phyloP scores from a whole-genome alignment of 2,888 invertebrate genomes.

The Cephalotes varians region DNA sequence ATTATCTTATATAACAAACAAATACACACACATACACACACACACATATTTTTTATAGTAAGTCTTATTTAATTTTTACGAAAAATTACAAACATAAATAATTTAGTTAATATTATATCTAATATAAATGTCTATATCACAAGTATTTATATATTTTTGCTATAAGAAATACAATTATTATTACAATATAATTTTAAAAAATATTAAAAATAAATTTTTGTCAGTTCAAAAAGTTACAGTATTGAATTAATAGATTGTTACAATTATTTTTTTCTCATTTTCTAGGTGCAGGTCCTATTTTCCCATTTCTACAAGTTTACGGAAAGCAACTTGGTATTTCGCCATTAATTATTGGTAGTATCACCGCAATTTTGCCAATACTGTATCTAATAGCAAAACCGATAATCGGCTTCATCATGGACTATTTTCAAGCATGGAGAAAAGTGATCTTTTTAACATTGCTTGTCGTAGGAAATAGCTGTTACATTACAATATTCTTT shows the following conservation, averaged over 20 bases:
- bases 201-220: background rate
- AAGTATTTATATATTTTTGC: too few species aligned
- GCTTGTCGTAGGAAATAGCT: conserved; percentile 89
- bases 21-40: too few species aligned
- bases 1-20: background rate
- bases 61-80: too few species aligned
- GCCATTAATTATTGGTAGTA: conserved; percentile 91
- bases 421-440: conserved; percentile 90
- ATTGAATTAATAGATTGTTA: background rate
- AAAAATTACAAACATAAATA: too few species aligned
- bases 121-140: too few species aligned
- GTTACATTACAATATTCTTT: conserved; percentile 90
- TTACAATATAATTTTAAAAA: background rate
- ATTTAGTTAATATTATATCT: too few species aligned
- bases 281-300: conserved; percentile 93
- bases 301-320: conserved; percentile 92
- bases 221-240: background rate
- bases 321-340: conserved; percentile 93
- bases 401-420: conserved; percentile 91
- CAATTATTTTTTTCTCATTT: conserved; percentile 74
- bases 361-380: conserved; percentile 92
- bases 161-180: background rate
- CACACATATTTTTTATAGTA: too few species aligned
- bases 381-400: conserved; percentile 93
- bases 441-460: conserved; percentile 91